Conservation (phyloP, 1,140 invertebrate genomes). For the Teleopsis dalmanni region DNA sequence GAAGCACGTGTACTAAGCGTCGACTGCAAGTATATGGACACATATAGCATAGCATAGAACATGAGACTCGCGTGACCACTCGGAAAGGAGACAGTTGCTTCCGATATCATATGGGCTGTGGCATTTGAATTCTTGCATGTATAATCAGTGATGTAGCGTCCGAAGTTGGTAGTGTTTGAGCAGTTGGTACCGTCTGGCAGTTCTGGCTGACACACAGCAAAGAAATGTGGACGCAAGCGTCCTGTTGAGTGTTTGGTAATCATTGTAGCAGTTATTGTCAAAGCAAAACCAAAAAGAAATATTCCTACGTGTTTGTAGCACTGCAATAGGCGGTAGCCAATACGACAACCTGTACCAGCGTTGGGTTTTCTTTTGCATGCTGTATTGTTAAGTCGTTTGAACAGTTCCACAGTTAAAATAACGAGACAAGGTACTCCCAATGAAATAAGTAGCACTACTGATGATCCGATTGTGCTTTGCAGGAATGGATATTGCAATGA, state of each 20-base stretch:
- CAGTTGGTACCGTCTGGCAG: constrained; percentile 49
- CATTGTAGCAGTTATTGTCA: constrained; percentile 74
- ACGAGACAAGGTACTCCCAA: constrained; percentile 24
- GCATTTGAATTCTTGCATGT: constrained; percentile 50
- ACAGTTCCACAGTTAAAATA: constrained; percentile 32
- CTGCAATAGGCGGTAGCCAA: constrained; percentile 56
- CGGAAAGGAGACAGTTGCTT: constrained; percentile 71
- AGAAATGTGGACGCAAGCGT: constrained; percentile 84
- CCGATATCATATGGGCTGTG: constrained; percentile 52
- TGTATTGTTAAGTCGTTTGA: constrained; percentile 26
- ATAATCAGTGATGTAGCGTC: constrained; percentile 59
- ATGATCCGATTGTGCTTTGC: constrained; percentile 57
- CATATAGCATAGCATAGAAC: constrained; percentile 70
- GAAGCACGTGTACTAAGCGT: constrained; percentile 64
- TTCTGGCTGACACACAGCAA: constrained; percentile 61
- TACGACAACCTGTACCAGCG: constrained; percentile 19
- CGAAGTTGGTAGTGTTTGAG: constrained; percentile 47
- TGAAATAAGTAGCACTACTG: constrained; percentile 15
- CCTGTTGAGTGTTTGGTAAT: constrained; percentile 87
- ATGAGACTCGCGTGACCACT: constrained; percentile 74
- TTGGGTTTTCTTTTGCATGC: not conserved
- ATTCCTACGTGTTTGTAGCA: constrained; percentile 64
- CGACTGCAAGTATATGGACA: constrained; percentile 75
- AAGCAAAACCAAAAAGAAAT: constrained; percentile 77
- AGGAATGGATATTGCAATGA: constrained; percentile 77